phyloP scores from a whole-genome alignment of 2,888 invertebrate species.

The Yponomeuta malinellus region DNA sequence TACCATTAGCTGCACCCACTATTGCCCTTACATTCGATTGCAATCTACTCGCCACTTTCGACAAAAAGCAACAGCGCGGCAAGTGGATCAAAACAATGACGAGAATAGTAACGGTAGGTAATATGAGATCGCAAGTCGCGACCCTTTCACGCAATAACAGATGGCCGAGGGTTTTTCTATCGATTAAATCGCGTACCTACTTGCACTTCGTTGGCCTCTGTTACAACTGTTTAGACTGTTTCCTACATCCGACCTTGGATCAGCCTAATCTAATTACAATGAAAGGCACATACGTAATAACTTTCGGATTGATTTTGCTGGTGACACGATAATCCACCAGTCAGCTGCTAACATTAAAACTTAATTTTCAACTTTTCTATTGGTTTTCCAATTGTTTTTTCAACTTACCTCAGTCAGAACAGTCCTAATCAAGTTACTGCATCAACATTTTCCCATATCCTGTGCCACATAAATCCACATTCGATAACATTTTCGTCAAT shows the following conservation, averaged over 20 bases:
- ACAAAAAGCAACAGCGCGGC: conserved; percentile 7
- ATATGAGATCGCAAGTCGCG: conserved; percentile 28
- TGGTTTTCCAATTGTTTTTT: background rate
- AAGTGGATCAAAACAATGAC: conserved; percentile 25
- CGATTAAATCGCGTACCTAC: conserved; percentile 41
- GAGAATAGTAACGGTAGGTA: conserved; percentile 58
- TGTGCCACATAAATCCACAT: conserved; percentile 68
- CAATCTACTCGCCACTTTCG: conserved; percentile 5
- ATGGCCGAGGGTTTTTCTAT: conserved; percentile 53
- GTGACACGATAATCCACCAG: conserved; percentile 33
- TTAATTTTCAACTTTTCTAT: background rate
- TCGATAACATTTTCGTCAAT: conserved; percentile 71
- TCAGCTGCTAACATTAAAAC: conserved; percentile 10
- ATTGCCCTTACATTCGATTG: background rate
- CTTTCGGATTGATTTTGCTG: conserved; percentile 44
- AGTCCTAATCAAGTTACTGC: conserved; percentile 65
- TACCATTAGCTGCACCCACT: background rate
- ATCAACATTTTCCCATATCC: conserved; percentile 74
- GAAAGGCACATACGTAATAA: conserved; percentile 50
- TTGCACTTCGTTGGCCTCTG: conserved; percentile 22
- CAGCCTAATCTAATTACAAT: conserved; percentile 36
- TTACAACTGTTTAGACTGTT: conserved; percentile 26
- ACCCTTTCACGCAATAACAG: conserved; percentile 61
- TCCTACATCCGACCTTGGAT: conserved; percentile 49
- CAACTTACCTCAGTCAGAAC: conserved; percentile 52